Evolutionary conservation across 2,797 vertebrate species (phyloP).

Genomic region (Clarias fuscus): DNA sequence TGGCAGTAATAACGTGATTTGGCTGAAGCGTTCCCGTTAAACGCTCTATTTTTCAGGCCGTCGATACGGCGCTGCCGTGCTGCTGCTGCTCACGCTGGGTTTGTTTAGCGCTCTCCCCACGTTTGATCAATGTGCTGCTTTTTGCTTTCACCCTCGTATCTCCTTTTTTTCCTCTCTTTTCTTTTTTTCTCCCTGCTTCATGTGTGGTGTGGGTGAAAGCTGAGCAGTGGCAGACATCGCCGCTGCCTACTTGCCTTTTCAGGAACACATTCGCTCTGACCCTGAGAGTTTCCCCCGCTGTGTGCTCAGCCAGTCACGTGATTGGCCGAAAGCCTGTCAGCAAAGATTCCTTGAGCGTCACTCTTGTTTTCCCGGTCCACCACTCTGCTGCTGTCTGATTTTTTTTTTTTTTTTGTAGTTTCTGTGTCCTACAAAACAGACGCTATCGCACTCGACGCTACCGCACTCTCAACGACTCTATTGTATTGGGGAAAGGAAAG

Average conservation of each 20-base stretch:
- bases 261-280: neutral
- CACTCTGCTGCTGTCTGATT: neutral
- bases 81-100: constrained; percentile 52
- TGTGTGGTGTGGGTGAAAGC: neutral
- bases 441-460: neutral
- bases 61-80: constrained; percentile 32
- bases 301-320: neutral
- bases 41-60: constrained; percentile 33
- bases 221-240: neutral
- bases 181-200: neutral
- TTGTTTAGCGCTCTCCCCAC: constrained; percentile 52
- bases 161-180: too few relatives aligned
- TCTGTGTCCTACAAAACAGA: too few relatives aligned
- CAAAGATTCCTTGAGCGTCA: constrained; percentile 9
- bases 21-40: constrained; percentile 40
- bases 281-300: neutral
- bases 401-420: neutral
- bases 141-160: constrained; percentile 10
- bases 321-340: neutral
- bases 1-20: constrained; percentile 37
- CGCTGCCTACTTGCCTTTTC: neutral
- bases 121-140: constrained; percentile 48
- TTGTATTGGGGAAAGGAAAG: constrained; percentile 71
- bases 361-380: neutral
- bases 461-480: constrained; percentile 48